phyloP scores from a whole-genome alignment of 2,113 vertebrate genomes.

The Chionis minor region DNA sequence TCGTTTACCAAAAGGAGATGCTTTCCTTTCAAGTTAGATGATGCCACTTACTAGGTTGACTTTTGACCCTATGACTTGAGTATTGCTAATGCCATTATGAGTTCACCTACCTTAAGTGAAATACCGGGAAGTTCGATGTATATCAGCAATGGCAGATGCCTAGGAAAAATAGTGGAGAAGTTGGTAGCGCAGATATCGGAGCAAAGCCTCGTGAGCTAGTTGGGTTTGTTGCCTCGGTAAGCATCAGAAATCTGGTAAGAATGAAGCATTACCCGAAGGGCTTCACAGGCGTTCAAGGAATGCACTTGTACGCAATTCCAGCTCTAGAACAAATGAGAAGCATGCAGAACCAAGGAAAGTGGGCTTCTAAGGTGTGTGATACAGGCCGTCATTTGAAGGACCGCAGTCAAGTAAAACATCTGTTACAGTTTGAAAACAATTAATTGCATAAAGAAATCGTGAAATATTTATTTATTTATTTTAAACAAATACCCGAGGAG shows the following conservation, averaged over 20 bases:
- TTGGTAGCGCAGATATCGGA: neutral
- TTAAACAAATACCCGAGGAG: neutral
- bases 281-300: neutral
- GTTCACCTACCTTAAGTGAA: accelerated
- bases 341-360: neutral
- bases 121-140: neutral
- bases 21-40: neutral
- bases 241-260: neutral
- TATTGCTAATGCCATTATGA: neutral
- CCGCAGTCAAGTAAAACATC: neutral
- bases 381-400: neutral
- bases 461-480: neutral
- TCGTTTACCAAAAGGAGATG: neutral
- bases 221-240: neutral
- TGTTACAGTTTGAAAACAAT: neutral
- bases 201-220: accelerated
- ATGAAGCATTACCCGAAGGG: neutral
- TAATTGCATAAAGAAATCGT: neutral
- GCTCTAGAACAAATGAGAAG: neutral
- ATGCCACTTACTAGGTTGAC: accelerated
- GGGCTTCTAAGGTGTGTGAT: neutral
- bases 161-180: neutral
- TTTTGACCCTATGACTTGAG: neutral
- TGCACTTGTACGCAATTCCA: neutral
- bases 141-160: neutral